Conservation (phyloP, 2,113 vertebrate species). For the Balaenoptera acutorostrata region DNA sequence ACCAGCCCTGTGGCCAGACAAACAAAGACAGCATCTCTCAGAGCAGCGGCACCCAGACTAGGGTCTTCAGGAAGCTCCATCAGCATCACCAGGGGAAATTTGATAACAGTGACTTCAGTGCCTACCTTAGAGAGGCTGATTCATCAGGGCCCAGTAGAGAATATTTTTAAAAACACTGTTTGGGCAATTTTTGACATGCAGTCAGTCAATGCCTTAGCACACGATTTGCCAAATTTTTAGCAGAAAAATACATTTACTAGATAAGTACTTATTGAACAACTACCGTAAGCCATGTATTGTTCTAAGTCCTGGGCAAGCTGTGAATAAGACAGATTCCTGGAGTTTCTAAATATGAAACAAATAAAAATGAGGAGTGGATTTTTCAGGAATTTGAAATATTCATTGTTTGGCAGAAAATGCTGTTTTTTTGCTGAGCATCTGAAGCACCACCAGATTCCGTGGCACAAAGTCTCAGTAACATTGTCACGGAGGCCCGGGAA, state of each 20-base stretch:
- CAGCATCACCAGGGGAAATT: neutral
- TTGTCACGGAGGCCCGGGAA: neutral
- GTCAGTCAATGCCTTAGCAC: neutral
- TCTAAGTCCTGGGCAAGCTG: neutral
- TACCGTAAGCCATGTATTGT: neutral
- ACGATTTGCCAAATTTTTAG: neutral
- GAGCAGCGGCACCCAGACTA: neutral
- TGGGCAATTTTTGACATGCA: neutral
- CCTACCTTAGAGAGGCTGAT: neutral
- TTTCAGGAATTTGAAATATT: neutral
- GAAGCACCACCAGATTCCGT: neutral
- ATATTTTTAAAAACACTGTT: neutral
- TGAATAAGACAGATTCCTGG: neutral
- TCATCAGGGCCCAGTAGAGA: neutral
- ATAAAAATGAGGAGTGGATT: neutral
- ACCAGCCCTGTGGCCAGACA: neutral
- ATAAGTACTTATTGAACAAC: neutral
- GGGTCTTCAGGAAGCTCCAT: neutral
- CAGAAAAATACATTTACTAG: neutral
- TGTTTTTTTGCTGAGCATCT: neutral
- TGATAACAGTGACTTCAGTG: neutral
- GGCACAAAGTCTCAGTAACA: neutral
- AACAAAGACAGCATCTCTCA: neutral
- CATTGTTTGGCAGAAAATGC: neutral
- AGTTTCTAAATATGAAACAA: neutral